Evolutionary conservation across 2,797 vertebrate genomes (phyloP).

Genomic region (Anguilla anguilla): DNA sequence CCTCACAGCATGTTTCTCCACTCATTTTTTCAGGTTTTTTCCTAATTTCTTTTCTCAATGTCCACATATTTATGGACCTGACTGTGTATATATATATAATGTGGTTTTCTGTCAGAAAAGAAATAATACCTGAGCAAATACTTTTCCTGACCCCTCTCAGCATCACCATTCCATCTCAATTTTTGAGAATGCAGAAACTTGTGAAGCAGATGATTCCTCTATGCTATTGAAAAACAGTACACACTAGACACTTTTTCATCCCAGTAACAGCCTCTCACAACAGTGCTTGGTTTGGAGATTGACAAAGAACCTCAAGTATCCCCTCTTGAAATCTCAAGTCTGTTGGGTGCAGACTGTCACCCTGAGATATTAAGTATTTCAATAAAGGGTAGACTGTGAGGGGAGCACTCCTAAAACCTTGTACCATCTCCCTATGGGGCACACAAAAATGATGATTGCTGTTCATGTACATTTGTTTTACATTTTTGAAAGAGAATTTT

Average conservation of each 20-base stretch:
- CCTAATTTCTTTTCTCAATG: too few relatives aligned
- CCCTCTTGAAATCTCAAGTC: conserved; percentile 28
- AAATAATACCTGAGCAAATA: conserved; percentile 36
- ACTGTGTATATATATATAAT: too few relatives aligned
- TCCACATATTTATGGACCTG: too few relatives aligned
- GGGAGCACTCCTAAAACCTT: not conserved
- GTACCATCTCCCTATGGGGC: not conserved
- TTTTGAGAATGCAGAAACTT: not conserved
- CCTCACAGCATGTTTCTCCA: too few relatives aligned
- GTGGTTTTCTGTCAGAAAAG: not conserved
- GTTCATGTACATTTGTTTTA: not conserved
- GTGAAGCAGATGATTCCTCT: conserved; percentile 49
- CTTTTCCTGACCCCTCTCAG: conserved; percentile 43
- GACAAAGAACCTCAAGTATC: conserved; percentile 55
- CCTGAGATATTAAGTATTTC: not conserved
- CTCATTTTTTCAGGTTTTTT: too few relatives aligned
- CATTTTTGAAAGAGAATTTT: not conserved
- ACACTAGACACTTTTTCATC: conserved; percentile 56
- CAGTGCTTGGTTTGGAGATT: conserved; percentile 43
- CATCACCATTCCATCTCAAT: not conserved
- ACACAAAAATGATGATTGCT: not conserved
- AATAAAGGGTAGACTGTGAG: not conserved
- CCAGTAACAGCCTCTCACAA: conserved; percentile 47
- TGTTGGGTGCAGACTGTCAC: not conserved
- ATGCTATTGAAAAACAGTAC: conserved; percentile 54